phyloP scores from a whole-genome alignment of 2,888 invertebrate species.

The Nomada fucata region DNA sequence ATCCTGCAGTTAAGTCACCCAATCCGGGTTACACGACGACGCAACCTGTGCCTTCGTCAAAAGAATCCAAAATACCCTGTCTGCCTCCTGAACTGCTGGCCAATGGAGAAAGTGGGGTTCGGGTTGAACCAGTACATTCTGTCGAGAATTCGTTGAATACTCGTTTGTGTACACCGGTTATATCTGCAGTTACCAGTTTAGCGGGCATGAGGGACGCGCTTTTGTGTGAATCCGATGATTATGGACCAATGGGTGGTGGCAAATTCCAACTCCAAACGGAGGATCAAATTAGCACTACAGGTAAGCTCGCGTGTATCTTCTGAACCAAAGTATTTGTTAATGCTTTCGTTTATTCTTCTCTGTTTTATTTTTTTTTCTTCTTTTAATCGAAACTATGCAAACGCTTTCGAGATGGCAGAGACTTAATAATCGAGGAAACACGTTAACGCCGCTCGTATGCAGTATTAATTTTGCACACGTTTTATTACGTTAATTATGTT shows the following conservation, averaged over 20 bases:
- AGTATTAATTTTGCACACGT: conserved; percentile 25
- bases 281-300: conserved; percentile 87
- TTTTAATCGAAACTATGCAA: conserved; percentile 3
- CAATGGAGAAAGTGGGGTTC: conserved; percentile 69
- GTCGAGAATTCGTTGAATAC: conserved; percentile 68
- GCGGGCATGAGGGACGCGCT: conserved; percentile 88
- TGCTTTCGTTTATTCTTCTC: background rate
- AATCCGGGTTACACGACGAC: conserved; percentile 72
- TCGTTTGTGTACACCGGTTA: conserved; percentile 54
- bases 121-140: conserved; percentile 73
- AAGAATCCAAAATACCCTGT: conserved; percentile 70
- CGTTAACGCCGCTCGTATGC: background rate
- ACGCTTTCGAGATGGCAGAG: background rate
- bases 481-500: conserved; percentile 18
- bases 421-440: background rate
- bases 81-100: conserved; percentile 78
- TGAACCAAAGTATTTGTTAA: conserved; percentile 16
- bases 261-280: conserved; percentile 90
- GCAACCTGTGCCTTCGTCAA: conserved; percentile 73
- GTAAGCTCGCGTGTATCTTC: conserved; percentile 68
- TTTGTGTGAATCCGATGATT: conserved; percentile 91
- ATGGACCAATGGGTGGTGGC: conserved; percentile 90
- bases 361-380: background rate
- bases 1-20: conserved; percentile 76
- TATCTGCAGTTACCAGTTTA: conserved; percentile 63